Base-by-base conservation (phyloP, 2,113 vertebrate genomes). In the Caloenas nicobarica region DNA sequence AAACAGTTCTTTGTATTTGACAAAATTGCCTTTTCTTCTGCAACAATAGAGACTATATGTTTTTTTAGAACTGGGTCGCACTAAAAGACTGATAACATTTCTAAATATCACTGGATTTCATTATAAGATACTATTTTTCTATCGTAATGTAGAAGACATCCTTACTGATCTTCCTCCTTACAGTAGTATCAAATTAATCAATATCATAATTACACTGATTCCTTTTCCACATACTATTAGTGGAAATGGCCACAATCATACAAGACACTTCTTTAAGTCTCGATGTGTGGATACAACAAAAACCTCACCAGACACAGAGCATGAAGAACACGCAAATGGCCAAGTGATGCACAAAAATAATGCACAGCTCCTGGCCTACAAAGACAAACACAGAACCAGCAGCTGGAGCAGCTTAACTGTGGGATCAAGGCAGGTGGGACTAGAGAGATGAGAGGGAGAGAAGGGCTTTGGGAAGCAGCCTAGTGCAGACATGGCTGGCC, bases 1-100 rank as follows among this genome's bases (percentile, higher is more conserved):
- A 90, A 73, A 38, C 15, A 71, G 21, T 34, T 18, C 65, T 60
- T 92, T 80, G 57, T 77, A 53, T 88, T 90, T 92, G 74, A 62
- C 6, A 82, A 89, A 91, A 89, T 36, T 71, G 18, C 7, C 4
- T 80, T 93, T 95, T 78, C 51, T 86, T 51, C 72, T 71, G 26
- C 34, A 95, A 64, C 44, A 82, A 69, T 10, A 51, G 13, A 74
- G 6, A 17, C 9, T 60, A 44, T 23, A 12, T 42, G 38, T 57
- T 60, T 87, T 42, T 85, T 85, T 54, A 81, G 40, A 72, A 60
- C 2, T 77, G 4, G 10, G 17, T 53, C 65, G 12, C 54, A 81
- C 40, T 61, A 24, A 42, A 88, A 78, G 22, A 56, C 25, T 0
- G 0, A 66, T 62, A 66, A 6, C 0, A 6, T 42, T 80, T 88